phyloP scores from a whole-genome alignment of 2,113 vertebrate species.

The Edolisoma coerulescens region DNA sequence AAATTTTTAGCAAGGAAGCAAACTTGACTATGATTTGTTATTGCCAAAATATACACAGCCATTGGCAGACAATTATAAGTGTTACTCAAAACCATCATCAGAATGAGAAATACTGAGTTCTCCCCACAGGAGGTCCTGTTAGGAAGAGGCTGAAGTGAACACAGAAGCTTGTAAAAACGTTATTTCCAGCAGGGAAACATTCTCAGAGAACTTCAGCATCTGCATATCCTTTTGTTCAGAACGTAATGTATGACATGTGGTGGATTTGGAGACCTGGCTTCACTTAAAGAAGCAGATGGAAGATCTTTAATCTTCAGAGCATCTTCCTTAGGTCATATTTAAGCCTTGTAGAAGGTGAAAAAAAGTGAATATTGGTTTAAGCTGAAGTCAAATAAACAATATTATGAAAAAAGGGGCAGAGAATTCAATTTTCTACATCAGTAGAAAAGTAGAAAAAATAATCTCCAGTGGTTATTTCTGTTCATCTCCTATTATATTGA shows the following conservation, averaged over 20 bases:
- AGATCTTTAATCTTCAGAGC: not conserved
- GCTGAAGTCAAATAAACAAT: not conserved
- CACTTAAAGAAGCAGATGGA: not conserved
- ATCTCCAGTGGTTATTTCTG: not conserved
- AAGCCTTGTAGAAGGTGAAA: not conserved
- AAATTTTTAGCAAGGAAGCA: not conserved
- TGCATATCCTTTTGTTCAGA: not conserved
- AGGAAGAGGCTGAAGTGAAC: constrained; percentile 17
- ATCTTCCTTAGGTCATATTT: not conserved
- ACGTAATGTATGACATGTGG: not conserved
- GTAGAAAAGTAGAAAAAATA: not conserved
- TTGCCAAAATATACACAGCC: constrained; percentile 38
- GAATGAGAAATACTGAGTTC: constrained; percentile 28
- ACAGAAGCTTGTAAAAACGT: constrained; percentile 63
- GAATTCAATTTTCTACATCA: not conserved
- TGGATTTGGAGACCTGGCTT: not conserved
- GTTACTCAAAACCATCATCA: constrained; percentile 29
- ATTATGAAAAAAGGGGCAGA: not conserved
- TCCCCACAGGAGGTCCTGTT: constrained; percentile 51
- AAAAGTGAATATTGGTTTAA: not conserved
- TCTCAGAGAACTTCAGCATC: not conserved
- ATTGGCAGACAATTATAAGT: constrained; percentile 24
- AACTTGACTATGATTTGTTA: not conserved
- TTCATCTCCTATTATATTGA: not conserved
- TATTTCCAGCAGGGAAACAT: constrained; percentile 51